These are phyloP conservation scores for Capitulum mitella DNA, from an alignment of 2,888 invertebrate genomes.

Conservation along the genomic window DNA sequence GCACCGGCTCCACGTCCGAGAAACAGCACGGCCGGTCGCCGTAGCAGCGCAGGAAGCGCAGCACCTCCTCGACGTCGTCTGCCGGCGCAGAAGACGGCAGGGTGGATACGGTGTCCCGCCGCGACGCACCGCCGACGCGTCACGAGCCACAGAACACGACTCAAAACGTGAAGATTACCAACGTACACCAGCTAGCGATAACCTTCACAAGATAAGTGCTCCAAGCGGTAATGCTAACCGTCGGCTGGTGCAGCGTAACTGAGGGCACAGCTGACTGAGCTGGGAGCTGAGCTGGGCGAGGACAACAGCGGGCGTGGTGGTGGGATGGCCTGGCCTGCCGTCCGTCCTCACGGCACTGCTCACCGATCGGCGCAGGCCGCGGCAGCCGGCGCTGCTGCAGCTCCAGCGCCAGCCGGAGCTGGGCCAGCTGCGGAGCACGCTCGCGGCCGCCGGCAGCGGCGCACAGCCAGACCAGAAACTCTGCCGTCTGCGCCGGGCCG, in stretches of 20 bases:
- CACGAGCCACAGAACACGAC: too few species aligned
- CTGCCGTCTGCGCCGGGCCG: not conserved
- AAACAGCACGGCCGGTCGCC: slow-evolving; percentile 23
- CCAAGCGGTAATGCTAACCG: too few species aligned
- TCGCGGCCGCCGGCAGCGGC: not conserved
- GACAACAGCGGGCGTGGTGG: too few species aligned
- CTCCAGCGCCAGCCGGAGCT: slow-evolving; percentile 2
- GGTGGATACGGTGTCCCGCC: too few species aligned
- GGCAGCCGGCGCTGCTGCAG: slow-evolving; percentile 24
- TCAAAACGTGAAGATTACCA: too few species aligned
- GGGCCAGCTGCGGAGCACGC: slow-evolving; percentile 41
- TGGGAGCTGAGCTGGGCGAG: not conserved
- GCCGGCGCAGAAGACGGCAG: not conserved
- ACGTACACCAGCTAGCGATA: too few species aligned
- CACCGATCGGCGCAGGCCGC: not conserved
- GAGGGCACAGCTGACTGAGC: too few species aligned
- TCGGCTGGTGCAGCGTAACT: too few species aligned
- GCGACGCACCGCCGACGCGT: too few species aligned
- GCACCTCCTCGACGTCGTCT: not conserved
- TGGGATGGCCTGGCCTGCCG: too few species aligned
- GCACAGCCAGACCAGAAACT: not conserved
- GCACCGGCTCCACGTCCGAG: slow-evolving; percentile 14
- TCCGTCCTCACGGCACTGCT: not conserved
- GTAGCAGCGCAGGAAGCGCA: not conserved
- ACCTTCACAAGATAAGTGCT: too few species aligned